phyloP scores from a whole-genome alignment of 2,888 invertebrate genomes.

The Orthonevra nobilis region DNA sequence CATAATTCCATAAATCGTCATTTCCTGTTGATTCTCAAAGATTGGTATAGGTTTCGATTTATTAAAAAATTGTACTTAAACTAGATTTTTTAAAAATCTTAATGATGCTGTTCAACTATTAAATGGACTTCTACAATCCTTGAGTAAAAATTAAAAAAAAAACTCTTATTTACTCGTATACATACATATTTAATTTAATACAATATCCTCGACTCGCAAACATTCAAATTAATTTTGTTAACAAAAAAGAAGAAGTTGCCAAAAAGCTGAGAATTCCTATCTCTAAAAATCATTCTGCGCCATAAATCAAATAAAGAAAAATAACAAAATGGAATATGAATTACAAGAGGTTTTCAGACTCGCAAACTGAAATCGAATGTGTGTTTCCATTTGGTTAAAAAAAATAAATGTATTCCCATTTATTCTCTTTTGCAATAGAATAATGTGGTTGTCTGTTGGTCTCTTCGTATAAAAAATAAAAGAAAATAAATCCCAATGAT shows the following conservation, averaged over 20 bases:
- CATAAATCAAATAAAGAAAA: slow-evolving; percentile 56
- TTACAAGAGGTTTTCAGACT: slow-evolving; percentile 30
- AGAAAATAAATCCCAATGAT: slow-evolving; percentile 36
- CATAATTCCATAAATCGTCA: too few species aligned
- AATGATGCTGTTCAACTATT: too few species aligned
- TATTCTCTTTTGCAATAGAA: slow-evolving; percentile 49
- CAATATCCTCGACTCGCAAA: too few species aligned
- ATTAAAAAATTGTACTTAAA: too few species aligned
- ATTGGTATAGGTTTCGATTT: too few species aligned
- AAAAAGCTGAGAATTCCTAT: slow-evolving; percentile 63
- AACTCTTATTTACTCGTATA: too few species aligned
- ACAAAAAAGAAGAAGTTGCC: slow-evolving; percentile 42
- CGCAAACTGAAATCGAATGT: slow-evolving; percentile 43
- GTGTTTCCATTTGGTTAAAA: slow-evolving; percentile 33
- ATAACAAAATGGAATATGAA: slow-evolving; percentile 22
- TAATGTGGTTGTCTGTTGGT: slow-evolving; percentile 16
- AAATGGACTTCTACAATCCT: too few species aligned
- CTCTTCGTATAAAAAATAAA: neutral
- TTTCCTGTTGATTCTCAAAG: too few species aligned
- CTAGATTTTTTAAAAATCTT: too few species aligned
- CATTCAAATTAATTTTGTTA: slow-evolving; percentile 27
- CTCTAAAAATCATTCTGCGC: slow-evolving; percentile 55
- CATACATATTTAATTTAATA: too few species aligned
- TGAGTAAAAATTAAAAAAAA: too few species aligned
- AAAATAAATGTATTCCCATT: slow-evolving; percentile 42